Percentiles rank a stretch among this genome's conserved stretches.
These are phyloP conservation scores for Eulacestoma nigropectus DNA, from an alignment of 2,113 vertebrate species.

Conservation along the genomic window DNA sequence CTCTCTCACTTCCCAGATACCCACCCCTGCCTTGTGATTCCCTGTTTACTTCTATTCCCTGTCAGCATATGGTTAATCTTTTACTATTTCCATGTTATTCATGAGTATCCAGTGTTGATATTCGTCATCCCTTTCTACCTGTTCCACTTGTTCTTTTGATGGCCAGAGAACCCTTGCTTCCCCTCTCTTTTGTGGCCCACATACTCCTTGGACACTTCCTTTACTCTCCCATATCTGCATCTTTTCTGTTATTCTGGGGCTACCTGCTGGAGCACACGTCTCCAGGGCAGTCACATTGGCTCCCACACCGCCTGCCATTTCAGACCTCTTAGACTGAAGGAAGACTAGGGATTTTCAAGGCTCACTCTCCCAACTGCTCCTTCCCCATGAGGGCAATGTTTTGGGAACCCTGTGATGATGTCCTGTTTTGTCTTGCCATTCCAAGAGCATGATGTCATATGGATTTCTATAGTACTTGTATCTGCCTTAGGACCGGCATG, in stretches of 20 bases:
- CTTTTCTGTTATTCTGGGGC: neutral
- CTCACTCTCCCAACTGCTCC: neutral
- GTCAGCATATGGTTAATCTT: neutral
- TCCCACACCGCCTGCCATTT: neutral
- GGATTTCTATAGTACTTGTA: neutral
- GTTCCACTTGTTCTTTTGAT: neutral
- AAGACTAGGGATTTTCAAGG: neutral
- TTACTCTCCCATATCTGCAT: neutral
- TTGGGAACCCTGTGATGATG: neutral
- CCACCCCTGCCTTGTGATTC: neutral
- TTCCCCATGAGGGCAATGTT: neutral
- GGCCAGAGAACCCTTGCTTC: neutral
- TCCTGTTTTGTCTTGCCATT: neutral
- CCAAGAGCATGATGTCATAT: fast-evolving
- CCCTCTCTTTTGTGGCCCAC: fast-evolving
- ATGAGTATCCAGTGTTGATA: neutral
- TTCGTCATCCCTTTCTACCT: neutral
- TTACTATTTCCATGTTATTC: neutral
- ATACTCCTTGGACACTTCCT: neutral
- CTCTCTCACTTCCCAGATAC: neutral
- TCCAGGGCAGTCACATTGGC: fast-evolving
- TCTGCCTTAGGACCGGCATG: neutral
- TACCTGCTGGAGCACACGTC: fast-evolving
- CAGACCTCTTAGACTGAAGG: neutral
- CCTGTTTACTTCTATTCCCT: neutral